Base-by-base conservation (phyloP, 2,888 invertebrate species). In the Emmelina monodactyla region DNA sequence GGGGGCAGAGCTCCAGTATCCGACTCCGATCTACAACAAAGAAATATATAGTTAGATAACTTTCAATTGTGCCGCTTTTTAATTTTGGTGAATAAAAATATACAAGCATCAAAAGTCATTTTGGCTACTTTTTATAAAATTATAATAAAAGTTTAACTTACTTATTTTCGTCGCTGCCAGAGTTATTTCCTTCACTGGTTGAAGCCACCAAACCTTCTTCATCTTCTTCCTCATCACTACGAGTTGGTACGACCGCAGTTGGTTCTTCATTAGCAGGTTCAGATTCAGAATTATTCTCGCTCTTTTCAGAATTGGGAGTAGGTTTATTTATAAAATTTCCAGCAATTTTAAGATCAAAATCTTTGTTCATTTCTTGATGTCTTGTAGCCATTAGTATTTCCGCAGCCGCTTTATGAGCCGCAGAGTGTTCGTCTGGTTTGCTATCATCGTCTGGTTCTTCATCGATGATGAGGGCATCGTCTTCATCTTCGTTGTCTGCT, bases 111-210 rank as follows among this genome's bases (percentile, higher is more conserved):
- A n/a, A n/a, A n/a, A n/a, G n/a, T n/a, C n/a, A n/a, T n/a, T n/a
- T n/a, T n/a, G n/a, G n/a, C n/a, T n/a, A n/a, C n/a, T n/a, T n/a
- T n/a, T n/a, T n/a, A n/a, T n/a, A n/a, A n/a, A n/a, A n/a, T n/a
- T n/a, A n/a, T n/a, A 16, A 15, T 25, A 9, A 15, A 31, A 28
- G 11, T 12, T 6, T 3, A 44, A 79, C 82, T 78, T 65, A 87
- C 86, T 83, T 84, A 60, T 88, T 88, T 59, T 92, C 92, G 62
- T 92, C 92, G 43, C 91, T 89, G 42, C 91, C 92, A 10, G 91
- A 91, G 50, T 88, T 87, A 53, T 91, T 91, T 49, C 88, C 90
- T 62, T 92, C 92, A 48, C 91, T 91, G 10, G 90, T 89, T 4
- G 90, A 89, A 29, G 88, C 87, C 2, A 91, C 92, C 0, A 92